These are phyloP conservation scores for Julus scandinavius DNA, from an alignment of 2,888 invertebrate genomes.

Conservation along the genomic window DNA sequence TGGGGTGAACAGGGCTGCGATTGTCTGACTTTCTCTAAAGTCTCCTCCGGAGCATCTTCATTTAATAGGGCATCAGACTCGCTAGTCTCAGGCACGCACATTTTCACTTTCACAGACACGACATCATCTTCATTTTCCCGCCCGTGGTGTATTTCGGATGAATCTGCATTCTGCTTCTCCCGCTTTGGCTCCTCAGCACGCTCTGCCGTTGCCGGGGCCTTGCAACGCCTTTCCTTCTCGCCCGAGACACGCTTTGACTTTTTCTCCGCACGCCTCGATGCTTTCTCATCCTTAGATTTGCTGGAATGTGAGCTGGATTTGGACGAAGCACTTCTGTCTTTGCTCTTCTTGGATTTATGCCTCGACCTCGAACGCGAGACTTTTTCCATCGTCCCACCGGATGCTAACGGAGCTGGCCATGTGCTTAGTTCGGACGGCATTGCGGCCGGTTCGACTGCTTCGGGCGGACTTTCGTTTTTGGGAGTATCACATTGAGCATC, in stretches of 20 bases:
- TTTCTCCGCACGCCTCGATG: not conserved
- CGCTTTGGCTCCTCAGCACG: not conserved
- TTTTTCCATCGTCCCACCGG: not conserved
- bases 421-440: not conserved
- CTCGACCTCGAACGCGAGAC: not conserved
- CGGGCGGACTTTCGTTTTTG: not conserved
- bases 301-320: not conserved
- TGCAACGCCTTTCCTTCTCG: not conserved
- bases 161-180: not conserved
- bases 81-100: not conserved
- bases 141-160: not conserved
- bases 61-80: not conserved
- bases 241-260: not conserved
- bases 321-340: not conserved
- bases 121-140: not conserved
- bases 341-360: conserved; percentile 4
- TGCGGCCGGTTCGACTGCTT: not conserved
- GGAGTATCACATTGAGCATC: not conserved
- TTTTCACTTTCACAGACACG: not conserved
- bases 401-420: not conserved
- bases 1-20: not conserved
- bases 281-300: not conserved
- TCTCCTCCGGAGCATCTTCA: not conserved
- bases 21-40: not conserved
- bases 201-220: not conserved